Evolutionary conservation across 2,797 vertebrate genomes (phyloP).

Genomic region (Acanthiza pusilla): DNA sequence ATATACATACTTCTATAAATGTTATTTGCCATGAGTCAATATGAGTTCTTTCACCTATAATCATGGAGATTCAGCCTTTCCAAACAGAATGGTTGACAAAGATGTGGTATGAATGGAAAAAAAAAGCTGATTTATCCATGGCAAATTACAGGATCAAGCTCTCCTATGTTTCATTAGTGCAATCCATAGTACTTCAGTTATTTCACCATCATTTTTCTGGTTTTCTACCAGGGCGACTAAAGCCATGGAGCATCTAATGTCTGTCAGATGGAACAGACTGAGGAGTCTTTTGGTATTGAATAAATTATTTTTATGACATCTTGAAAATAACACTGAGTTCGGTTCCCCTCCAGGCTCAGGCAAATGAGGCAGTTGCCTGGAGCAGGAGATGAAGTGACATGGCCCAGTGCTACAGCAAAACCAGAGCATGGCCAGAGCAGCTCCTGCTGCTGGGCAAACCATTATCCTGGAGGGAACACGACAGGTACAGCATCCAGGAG

Average conservation of each 20-base stretch:
- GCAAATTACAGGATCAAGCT: not conserved
- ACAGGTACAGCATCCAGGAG: fast-evolving
- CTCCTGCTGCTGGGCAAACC: not conserved
- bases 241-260: not conserved
- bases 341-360: not conserved
- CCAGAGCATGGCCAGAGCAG: not conserved
- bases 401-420: not conserved
- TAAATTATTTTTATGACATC: not conserved
- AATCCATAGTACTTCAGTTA: not conserved
- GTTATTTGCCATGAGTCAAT: not conserved
- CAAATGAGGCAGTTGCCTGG: not conserved
- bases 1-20: not conserved
- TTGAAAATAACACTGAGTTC: not conserved
- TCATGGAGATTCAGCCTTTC: not conserved
- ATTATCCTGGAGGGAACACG: not conserved
- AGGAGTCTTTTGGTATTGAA: not conserved
- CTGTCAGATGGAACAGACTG: not conserved
- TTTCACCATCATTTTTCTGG: not conserved
- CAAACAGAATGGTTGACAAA: not conserved
- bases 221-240: not conserved
- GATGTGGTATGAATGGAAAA: not conserved
- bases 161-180: not conserved
- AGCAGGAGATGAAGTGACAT: not conserved
- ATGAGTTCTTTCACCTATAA: not conserved
- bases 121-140: not conserved